These are phyloP conservation scores for Chlorodrepanis virens DNA, from an alignment of 2,113 vertebrate genomes.

Conservation along the genomic window DNA sequence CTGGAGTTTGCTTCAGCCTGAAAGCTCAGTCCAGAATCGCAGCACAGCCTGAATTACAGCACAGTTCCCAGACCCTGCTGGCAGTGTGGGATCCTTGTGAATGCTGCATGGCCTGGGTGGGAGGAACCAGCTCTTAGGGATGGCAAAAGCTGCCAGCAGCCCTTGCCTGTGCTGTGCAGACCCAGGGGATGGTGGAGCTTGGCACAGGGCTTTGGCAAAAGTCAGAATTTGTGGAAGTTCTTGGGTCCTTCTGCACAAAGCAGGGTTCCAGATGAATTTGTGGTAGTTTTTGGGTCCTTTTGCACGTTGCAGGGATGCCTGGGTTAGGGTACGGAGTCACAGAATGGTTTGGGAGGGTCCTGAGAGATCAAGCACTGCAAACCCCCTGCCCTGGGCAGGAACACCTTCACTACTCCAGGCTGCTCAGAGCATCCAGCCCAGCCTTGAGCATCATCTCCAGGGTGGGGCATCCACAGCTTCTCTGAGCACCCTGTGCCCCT, in stretches of 20 bases:
- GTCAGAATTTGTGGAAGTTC: not conserved
- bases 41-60: not conserved
- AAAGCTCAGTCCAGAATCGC: not conserved
- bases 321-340: not conserved
- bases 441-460: not conserved
- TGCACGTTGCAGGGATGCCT: not conserved
- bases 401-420: not conserved
- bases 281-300: not conserved
- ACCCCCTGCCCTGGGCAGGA: not conserved
- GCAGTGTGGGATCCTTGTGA: rapidly evolving
- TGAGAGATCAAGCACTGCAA: not conserved
- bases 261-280: too few relatives aligned
- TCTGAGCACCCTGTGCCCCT: not conserved
- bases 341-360: not conserved
- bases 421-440: not conserved
- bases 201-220: not conserved
- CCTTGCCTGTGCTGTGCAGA: not conserved
- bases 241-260: not conserved
- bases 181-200: not conserved
- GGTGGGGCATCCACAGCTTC: not conserved
- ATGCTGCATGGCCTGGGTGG: rapidly evolving
- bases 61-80: rapidly evolving
- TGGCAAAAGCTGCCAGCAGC: not conserved
- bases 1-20: not conserved
- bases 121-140: not conserved